Percentiles rank a stretch among this genome's conserved stretches.
Evolutionary conservation across 53 echinoderm and acorn worm genomes (phyloP).

Genomic region (Apostichopus leukothele): DNA sequence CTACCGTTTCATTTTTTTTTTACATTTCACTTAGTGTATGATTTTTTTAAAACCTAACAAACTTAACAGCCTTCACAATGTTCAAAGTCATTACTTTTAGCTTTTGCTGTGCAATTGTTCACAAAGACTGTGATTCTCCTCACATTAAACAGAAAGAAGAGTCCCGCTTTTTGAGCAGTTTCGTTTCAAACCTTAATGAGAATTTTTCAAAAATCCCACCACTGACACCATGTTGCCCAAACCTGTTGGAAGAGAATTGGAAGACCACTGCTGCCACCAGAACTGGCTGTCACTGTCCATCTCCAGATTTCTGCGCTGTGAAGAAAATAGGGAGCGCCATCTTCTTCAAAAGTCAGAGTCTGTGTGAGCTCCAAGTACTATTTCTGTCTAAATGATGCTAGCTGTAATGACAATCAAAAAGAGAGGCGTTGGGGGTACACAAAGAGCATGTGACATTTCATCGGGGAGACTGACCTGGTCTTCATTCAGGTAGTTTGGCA

Average conservation of each 20-base stretch:
- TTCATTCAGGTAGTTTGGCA: slow-evolving; percentile 98
- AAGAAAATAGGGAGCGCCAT: slow-evolving; percentile 28
- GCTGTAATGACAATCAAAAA: slow-evolving; percentile 43
- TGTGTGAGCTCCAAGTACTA: neutral
- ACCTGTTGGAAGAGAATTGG: slow-evolving; percentile 10
- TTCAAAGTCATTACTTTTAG: no score
- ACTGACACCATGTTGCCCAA: slow-evolving; percentile 39
- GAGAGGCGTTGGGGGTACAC: slow-evolving; percentile 12
- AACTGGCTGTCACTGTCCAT: neutral
- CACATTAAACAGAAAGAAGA: no score
- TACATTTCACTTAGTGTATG: no score
- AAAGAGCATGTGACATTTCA: neutral
- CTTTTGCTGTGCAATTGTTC: no score
- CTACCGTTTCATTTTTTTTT: no score
- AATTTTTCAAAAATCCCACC: neutral
- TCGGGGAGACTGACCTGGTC: slow-evolving; percentile 76
- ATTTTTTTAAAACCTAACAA: no score
- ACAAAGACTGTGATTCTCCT: no score
- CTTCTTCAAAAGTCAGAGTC: neutral
- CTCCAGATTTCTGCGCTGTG: slow-evolving; percentile 27
- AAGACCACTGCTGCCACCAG: slow-evolving; percentile 30
- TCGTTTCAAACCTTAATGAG: neutral
- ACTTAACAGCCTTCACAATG: no score
- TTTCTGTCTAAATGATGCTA: neutral
- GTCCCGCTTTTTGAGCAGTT: neutral